Evolutionary conservation across 2,113 vertebrate species (phyloP).

Genomic region (Vidua macroura): DNA sequence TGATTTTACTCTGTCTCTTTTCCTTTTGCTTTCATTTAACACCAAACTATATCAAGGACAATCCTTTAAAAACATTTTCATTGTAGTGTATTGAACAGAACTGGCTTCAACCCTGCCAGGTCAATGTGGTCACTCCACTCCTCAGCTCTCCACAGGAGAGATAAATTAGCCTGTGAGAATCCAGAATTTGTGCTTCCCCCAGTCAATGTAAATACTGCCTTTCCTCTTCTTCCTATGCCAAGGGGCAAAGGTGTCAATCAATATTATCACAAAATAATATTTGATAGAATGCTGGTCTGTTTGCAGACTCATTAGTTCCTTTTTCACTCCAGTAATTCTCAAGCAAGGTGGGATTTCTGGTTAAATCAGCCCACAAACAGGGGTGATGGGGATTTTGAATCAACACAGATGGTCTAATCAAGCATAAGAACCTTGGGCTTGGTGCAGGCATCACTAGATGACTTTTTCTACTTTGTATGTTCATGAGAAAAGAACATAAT

Average conservation of each 20-base stretch:
- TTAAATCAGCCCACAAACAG: background rate
- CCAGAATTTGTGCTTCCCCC: background rate
- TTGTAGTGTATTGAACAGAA: background rate
- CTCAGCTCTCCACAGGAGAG: background rate
- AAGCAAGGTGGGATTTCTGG: background rate
- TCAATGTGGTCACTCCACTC: background rate
- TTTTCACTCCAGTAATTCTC: background rate
- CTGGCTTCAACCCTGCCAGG: background rate
- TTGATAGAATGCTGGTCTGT: background rate
- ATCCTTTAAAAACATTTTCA: conserved; percentile 50
- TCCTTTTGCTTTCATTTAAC: conserved; percentile 22
- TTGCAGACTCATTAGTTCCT: background rate
- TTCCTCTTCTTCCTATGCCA: background rate
- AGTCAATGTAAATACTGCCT: background rate
- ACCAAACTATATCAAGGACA: conserved; percentile 21
- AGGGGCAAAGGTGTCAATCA: background rate
- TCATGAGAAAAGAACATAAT: background rate
- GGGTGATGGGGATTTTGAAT: background rate
- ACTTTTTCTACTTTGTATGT: background rate
- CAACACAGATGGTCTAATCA: background rate
- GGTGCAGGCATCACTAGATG: background rate
- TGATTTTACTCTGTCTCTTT: conserved; percentile 4
- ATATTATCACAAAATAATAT: conserved; percentile 6
- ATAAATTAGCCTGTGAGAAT: background rate
- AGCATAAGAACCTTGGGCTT: background rate